Evolutionary conservation across 2,888 invertebrate species (phyloP), one percentile per base, ranked within the genome.

Genomic region (Stenodera caucasica): DNA sequence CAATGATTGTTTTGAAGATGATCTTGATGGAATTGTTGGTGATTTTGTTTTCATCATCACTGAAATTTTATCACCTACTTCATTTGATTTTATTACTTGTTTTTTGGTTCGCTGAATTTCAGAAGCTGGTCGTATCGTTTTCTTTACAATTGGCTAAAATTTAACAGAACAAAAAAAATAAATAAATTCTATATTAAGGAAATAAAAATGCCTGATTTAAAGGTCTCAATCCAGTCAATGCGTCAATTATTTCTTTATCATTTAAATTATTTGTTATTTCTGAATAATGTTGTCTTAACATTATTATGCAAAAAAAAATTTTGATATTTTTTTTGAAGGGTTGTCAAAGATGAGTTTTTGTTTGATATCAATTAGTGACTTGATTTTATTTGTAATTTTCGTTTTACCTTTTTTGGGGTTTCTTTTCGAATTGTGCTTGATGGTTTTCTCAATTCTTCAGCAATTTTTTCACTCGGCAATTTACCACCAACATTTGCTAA

Each of bases 401-500:
- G 2, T 4, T 26, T 26, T 26, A 4, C 3, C 5, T 26, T 26
- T 26, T 26, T 26, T 26, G 26, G 7, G 30, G 30, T 30, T 30
- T 2, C 5, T 26, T 26, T 26, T 26, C 8, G 30, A 6, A 7
- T 30, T 30, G 30, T 30, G 4, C 67, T 70, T 70, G 4, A 63
- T 55, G 37, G 5, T 26, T 4, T 26, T 26, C 5, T 26, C 26
- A 4, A 2, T 26, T 26, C 26, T 26, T 23, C 50, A 15, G 37
- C 56, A 35, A 37, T 63, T 29, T 68, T 78, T 76, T 73, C 78
- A 72, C 73, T 81, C 62, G 71, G 81, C 18, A 80, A 67, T 66
- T 80, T 78, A 33, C 81, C 82, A 7, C 81, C 81, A 3, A 81
- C 76, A 66, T 80, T 82, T 14, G 81, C 75, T 60, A 82, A 69